These are phyloP conservation scores for Neotragus moschatus DNA, from an alignment of 2,113 vertebrate genomes.

Conservation along the genomic window DNA sequence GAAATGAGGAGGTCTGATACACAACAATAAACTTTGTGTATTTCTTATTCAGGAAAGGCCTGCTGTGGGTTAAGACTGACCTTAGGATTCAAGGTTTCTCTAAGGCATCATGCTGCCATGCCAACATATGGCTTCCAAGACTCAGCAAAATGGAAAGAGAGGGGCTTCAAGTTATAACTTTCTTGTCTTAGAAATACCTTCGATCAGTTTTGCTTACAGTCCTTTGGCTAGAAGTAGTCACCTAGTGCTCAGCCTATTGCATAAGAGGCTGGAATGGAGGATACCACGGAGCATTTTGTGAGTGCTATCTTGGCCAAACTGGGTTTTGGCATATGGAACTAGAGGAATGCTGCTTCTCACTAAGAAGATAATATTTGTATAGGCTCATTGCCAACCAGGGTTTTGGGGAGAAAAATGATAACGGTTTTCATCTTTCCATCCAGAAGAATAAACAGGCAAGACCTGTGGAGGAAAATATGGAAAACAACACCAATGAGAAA, in stretches of 20 bases:
- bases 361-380: neutral
- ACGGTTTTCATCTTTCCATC: neutral
- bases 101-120: rapidly evolving
- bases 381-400: neutral
- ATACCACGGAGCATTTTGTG: rapidly evolving
- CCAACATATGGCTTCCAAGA: neutral
- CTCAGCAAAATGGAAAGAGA: neutral
- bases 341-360: neutral
- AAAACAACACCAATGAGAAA: neutral
- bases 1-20: neutral
- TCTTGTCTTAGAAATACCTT: neutral
- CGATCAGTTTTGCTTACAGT: no score
- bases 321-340: neutral
- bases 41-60: neutral
- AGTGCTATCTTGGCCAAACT: rapidly evolving
- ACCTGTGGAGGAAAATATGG: neutral
- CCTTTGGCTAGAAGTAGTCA: neutral
- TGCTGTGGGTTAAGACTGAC: neutral
- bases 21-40: neutral
- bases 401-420: neutral
- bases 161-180: neutral
- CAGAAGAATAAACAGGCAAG: neutral
- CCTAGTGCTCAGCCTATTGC: neutral
- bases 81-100: neutral
- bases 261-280: neutral